Evolutionary conservation across 2,888 invertebrate genomes (phyloP), one percentile per base, ranked within the genome.

Genomic region (Apoda limacodes): DNA sequence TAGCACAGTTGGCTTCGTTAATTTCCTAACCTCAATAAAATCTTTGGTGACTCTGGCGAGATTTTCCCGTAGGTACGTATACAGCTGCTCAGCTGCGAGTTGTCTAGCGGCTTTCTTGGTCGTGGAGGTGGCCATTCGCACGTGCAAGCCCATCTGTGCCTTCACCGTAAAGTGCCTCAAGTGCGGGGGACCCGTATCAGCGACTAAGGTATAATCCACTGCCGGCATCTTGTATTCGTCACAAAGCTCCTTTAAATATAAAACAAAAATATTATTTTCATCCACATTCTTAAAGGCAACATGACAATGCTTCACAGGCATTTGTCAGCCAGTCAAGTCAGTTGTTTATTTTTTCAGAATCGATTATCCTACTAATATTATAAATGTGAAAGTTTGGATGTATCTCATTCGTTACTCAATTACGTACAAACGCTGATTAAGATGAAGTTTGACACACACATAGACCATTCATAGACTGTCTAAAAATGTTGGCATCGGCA

Each of bases 21-120:
- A n/a, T n/a, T 6, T 13, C 5, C 23, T 22, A 3, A 69, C 72
- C 70, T 75, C 75, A 3, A 57, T 55, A 37, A 71, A 76, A 47
- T 71, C 72, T 9, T 41, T 31, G 15, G 71, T 74, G 50, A 62
- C 43, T 4, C 56, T 37, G 2, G 61, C 49, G 13, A 75, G 64
- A 46, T 69, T 63, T 41, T 63, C 61, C 9, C 69, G 49, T 42
- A 76, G 55, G 49, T 69, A 71, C 11, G 25, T 24, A 59, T 75
- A 75, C 9, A 76, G 63, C 39, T 54, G 48, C 42, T 69, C 62
- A 14, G 88, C 86, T 22, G 85, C 86, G 15, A 78, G 58, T 50
- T 88, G 88, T 30, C 86, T 84, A 5, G 88, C 88, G 37, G 82
- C 76, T 55, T 87, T 86, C 57, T 88, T 88, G 31, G 87, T 87